phyloP scores from a whole-genome alignment of 2,113 vertebrate genomes.

The Phrynosoma blainvillii region DNA sequence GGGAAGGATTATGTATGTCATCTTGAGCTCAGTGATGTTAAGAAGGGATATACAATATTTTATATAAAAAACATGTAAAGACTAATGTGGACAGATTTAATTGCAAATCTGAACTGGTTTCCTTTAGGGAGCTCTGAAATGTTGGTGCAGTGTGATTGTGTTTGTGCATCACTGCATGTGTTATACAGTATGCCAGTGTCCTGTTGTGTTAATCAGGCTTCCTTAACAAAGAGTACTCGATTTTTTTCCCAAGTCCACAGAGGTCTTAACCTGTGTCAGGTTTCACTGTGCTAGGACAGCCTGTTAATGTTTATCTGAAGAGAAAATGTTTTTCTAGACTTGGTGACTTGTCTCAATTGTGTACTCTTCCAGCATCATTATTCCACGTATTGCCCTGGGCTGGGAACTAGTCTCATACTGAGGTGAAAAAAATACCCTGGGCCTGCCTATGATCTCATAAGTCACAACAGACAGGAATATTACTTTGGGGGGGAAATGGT shows the following conservation, averaged over 20 bases:
- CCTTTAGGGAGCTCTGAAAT: not conserved
- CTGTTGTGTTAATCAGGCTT: not conserved
- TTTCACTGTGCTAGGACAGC: not conserved
- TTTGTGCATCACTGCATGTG: accelerated
- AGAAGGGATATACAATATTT: not conserved
- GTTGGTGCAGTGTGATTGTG: accelerated
- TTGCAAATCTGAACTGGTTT: not conserved
- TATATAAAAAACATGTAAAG: not conserved
- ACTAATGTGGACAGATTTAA: not conserved
- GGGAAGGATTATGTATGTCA: not conserved
- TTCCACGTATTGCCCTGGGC: not conserved
- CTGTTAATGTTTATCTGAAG: constrained; percentile 48
- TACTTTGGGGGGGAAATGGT: not conserved
- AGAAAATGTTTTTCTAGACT: constrained; percentile 15
- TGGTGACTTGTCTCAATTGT: not conserved
- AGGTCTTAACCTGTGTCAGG: not conserved
- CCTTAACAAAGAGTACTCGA: constrained; percentile 13
- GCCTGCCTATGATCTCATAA: not conserved
- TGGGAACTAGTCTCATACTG: not conserved
- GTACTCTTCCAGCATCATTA: accelerated
- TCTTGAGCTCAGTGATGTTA: no score
- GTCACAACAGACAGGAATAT: not conserved
- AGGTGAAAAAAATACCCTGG: accelerated
- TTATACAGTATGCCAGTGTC: accelerated
- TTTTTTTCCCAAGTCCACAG: not conserved